Evolutionary conservation across 2,888 invertebrate genomes (phyloP).

Genomic region (Autographa pulchrina): DNA sequence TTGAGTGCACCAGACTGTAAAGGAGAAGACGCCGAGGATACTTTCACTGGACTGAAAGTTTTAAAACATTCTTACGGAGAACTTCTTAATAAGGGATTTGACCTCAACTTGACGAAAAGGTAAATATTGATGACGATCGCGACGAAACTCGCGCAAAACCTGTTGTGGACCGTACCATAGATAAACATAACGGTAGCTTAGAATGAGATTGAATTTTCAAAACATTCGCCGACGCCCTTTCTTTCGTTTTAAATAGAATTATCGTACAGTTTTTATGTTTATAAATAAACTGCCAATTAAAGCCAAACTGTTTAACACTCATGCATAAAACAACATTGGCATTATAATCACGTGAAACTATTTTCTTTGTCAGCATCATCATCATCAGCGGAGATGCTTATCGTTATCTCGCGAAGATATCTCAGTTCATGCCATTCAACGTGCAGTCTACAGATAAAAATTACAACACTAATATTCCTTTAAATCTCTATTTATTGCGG

Average conservation of each 20-base stretch:
- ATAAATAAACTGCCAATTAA: neutral
- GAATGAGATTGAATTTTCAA: conserved; percentile 23
- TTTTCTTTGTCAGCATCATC: conserved; percentile 54
- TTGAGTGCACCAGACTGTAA: conserved; percentile 71
- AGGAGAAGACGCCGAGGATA: conserved; percentile 85
- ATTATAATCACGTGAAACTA: conserved; percentile 59
- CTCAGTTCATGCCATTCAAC: conserved; percentile 39
- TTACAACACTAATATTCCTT: conserved; percentile 15
- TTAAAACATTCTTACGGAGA: conserved; percentile 85
- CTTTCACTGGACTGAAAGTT: conserved; percentile 90
- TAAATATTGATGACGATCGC: conserved; percentile 65
- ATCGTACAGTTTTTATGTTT: neutral
- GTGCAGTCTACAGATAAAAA: conserved; percentile 38
- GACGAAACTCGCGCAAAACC: conserved; percentile 31
- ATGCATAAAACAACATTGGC: conserved; percentile 15
- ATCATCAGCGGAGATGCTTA: conserved; percentile 54
- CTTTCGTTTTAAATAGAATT: neutral
- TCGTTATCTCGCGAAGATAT: conserved; percentile 56
- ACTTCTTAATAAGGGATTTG: conserved; percentile 79
- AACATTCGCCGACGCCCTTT: conserved; percentile 7
- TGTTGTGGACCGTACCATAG: conserved; percentile 38
- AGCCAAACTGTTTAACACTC: neutral
- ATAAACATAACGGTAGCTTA: conserved; percentile 53
- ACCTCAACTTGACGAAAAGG: conserved; percentile 73
- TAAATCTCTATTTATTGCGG: neutral